Evolutionary conservation across 2,113 vertebrate species (phyloP), one percentile per base, ranked within the genome.

Genomic region (Monopterus albus): DNA sequence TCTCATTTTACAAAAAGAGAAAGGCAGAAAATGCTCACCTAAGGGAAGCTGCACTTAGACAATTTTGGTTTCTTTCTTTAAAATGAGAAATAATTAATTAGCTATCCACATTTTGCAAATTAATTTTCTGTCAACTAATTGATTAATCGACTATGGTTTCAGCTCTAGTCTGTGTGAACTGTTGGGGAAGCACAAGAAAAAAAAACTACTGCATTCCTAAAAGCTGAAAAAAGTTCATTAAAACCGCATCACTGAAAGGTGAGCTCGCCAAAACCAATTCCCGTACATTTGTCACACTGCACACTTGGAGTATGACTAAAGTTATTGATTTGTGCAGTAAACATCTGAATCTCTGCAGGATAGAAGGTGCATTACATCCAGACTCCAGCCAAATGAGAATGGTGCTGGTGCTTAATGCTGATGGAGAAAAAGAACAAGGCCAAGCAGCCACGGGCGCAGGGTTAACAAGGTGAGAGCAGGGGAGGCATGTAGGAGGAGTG

Each of bases 381-480:
- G 33, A 43, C 39, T 59, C 26, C 14, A 52, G 57, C 33, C 21
- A 60, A 36, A 47, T 26, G 57, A 33, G 45, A 63, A 28, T 17
- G 3, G 33, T 3, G 46, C 58, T 11, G 58, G 42, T 15, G 52
- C 36, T 60, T 55, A 49, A 73, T 26, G 64, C 47, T 60, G 75
- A 76, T 59, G 58, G n/a, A n/a, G n/a, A n/a, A n/a, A n/a, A n/a
- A 65, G 73, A 82, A 81, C 72, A 53, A 72, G 60, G 51, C 36
- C 52, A 7, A 43, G 71, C 57, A 61, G 76, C 65, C 65, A 58
- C 33, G 12, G 65, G 35, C 57, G 79, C 61, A 18, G 52, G 66
- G 87, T 76, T 71, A 83, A 83, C 85, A 49, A 13, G n/a, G 39
- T 23, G 7, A 72, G 21, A 65, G 60, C 39, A 47, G 40, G 33